A percentile compares a stretch with the other conserved stretches of the same genome.
Conservation (phyloP, 2,888 invertebrate genomes). For the Caprella mutica region DNA sequence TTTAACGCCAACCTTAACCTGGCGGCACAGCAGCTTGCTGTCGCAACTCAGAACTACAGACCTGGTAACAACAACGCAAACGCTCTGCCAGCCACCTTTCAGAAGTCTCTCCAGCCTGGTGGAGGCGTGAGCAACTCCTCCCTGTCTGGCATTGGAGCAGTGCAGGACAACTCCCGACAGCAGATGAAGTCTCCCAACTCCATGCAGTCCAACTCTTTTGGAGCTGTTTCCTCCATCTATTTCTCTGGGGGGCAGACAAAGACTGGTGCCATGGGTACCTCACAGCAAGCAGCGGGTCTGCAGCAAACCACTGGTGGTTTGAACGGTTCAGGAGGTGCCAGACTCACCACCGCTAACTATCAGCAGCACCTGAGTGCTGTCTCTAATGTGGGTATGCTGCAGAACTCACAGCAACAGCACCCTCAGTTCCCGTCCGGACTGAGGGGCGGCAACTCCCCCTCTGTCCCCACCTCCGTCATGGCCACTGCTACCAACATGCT, state of each 20-base stretch:
- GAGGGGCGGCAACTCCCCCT: not conserved
- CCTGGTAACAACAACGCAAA: slow-evolving; percentile 11
- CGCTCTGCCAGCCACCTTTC: slow-evolving; percentile 23
- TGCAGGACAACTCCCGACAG: slow-evolving; percentile 26
- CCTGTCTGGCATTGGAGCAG: too few species aligned
- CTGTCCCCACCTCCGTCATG: slow-evolving; percentile 3
- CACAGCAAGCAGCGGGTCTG: too few species aligned
- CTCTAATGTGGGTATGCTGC: too few species aligned
- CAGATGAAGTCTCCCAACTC: slow-evolving; percentile 32
- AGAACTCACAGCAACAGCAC: slow-evolving; percentile 8
- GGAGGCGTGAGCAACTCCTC: slow-evolving; percentile 11
- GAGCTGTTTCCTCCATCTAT: slow-evolving; percentile 22
- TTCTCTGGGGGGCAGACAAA: too few species aligned
- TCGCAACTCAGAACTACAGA: slow-evolving; percentile 18
- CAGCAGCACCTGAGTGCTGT: too few species aligned
- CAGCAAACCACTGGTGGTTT: too few species aligned
- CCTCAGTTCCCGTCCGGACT: slow-evolving; percentile 6
- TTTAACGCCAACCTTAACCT: slow-evolving; percentile 30
- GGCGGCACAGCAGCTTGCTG: slow-evolving; percentile 27
- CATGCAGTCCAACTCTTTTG: slow-evolving; percentile 30
- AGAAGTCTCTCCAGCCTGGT: slow-evolving; percentile 30
- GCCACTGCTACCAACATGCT: not conserved
- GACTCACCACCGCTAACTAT: too few species aligned
- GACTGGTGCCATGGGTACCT: too few species aligned
- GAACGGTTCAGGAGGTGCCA: too few species aligned